Base-by-base conservation (phyloP, 1,140 invertebrate genomes). In the Tachypleus tridentatus region DNA sequence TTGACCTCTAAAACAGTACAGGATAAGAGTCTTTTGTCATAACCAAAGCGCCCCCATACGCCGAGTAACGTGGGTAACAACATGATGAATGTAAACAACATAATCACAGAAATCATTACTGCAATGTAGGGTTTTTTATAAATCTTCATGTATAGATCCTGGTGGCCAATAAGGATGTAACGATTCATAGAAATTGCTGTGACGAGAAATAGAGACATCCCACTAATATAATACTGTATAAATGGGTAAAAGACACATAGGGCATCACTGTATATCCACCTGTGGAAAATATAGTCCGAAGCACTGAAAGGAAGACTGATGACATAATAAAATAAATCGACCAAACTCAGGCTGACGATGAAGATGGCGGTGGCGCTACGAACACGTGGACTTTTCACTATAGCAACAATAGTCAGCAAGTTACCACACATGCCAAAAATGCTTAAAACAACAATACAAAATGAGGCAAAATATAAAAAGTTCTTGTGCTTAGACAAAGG, bases 201-300 rank as follows among this genome's bases (percentile, higher is more conserved):
- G 86, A 93, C 92, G 71, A 87, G 90, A 56, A 92, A 80, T 49
- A 93, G 77, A 1, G 88, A 91, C 9, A 89, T 86, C 3, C 87
- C 89, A 9, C 92, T 88, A 74, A 92, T 93, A 63, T 88, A 89
- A 75, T 92, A 92, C 77, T 91, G 91, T 70, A 93, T 85, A 65
- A 93, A 85, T 0, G 89, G 89, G 76, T 91, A 93, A 72, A 91
- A 80, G 74, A 84, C 83, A 75, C 89, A 92, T 8, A 91, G 79
- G 3, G 81, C 80, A 3, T 85, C 82, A 2, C 89, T 88, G 9
- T 91, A 79, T 53, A 86, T 81, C 89, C 89, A 93, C 86, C 81
- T 51, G 4, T 51, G 51, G 6, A 59, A 7, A 11, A 63, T 48
- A 49, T 59, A 63, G 9, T n/a, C 49, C 4, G 54, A 58, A 5